phyloP scores from a whole-genome alignment of 2,113 vertebrate genomes.

The Benitochromis conjunctus region DNA sequence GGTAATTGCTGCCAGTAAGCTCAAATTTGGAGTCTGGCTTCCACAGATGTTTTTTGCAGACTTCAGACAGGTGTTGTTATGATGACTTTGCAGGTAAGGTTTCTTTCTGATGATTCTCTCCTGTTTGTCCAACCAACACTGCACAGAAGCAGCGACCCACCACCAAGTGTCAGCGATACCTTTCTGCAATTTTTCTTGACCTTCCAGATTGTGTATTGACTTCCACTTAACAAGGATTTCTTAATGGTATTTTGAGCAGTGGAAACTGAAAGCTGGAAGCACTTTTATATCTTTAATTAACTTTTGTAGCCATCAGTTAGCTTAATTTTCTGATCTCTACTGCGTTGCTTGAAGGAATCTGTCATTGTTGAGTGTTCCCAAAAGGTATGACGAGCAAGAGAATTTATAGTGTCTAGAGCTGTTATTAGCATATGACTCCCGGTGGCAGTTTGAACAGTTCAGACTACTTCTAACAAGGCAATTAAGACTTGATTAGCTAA shows the following conservation, averaged over 20 bases:
- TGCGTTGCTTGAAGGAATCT: neutral
- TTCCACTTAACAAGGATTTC: neutral
- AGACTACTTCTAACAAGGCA: neutral
- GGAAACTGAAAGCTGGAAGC: neutral
- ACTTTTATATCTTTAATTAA: neutral
- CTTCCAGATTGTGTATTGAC: neutral
- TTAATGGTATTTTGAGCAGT: neutral
- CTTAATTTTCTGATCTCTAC: neutral
- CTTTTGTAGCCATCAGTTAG: neutral
- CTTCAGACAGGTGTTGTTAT: neutral
- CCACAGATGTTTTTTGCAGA: neutral
- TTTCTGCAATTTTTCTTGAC: neutral
- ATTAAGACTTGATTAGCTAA: neutral
- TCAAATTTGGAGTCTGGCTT: neutral
- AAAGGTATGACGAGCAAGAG: neutral
- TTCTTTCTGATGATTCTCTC: neutral
- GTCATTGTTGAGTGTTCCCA: neutral
- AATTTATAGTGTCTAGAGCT: neutral
- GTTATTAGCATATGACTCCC: neutral
- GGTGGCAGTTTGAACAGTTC: neutral
- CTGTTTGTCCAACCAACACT: neutral
- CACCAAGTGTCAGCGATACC: neutral
- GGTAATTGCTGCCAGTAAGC: neutral
- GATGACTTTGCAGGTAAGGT: neutral
- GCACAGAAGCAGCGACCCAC: neutral